Conservation (phyloP, 2,888 invertebrate species). For the Calameuta pallipes region DNA sequence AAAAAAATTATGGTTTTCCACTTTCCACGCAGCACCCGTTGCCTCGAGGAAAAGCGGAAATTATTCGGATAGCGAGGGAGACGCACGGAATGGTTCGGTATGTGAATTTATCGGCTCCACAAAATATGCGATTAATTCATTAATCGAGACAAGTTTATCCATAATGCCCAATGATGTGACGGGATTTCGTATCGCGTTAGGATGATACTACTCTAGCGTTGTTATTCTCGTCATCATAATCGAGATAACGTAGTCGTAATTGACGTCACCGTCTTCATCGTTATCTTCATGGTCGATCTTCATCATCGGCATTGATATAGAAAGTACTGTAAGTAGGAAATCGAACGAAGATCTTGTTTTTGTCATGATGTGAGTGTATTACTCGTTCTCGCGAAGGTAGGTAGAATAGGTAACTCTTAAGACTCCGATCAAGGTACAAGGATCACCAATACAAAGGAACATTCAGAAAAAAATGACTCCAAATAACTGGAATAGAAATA, state of each 20-base stretch:
- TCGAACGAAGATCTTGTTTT: not conserved
- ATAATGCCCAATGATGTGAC: not conserved
- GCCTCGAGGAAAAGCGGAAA: slow-evolving; percentile 40
- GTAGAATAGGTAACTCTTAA: not conserved
- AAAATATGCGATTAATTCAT: not conserved
- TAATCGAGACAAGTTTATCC: not conserved
- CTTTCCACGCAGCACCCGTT: slow-evolving; percentile 48
- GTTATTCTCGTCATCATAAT: not conserved
- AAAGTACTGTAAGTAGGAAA: not conserved
- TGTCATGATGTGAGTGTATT: slow-evolving; percentile 6
- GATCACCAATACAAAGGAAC: not conserved
- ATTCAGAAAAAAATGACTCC: not conserved
- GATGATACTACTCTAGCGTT: not conserved
- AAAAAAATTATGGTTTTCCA: slow-evolving; percentile 42
- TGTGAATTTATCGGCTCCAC: slow-evolving; percentile 26
- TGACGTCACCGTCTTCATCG: not conserved
- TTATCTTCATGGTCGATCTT: not conserved
- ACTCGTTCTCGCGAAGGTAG: not conserved
- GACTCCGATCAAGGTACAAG: not conserved
- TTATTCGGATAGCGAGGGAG: slow-evolving; percentile 44
- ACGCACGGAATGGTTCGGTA: slow-evolving; percentile 43
- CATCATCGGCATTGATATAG: not conserved
- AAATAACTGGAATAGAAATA: not conserved
- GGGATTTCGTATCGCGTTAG: not conserved
- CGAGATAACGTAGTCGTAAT: not conserved